These are phyloP conservation scores for Sylvicola cinctus DNA, from an alignment of 2,888 invertebrate genomes.

Conservation along the genomic window DNA sequence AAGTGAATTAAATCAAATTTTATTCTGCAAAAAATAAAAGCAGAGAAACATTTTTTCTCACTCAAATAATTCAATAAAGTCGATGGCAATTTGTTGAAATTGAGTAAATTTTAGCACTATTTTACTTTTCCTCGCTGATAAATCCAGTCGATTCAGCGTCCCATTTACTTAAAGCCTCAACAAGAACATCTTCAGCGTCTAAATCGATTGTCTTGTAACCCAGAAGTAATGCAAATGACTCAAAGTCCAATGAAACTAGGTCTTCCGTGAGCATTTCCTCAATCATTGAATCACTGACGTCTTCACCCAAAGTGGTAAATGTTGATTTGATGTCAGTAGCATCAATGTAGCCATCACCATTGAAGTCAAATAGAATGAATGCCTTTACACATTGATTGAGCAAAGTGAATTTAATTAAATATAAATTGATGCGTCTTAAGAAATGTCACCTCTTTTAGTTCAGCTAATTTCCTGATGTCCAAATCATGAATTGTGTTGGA, in stretches of 20 bases:
- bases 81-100: neutral
- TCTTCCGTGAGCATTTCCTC: slow-evolving; percentile 39
- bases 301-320: slow-evolving; percentile 35
- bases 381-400: slow-evolving; percentile 25
- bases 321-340: slow-evolving; percentile 40
- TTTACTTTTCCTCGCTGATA: slow-evolving; percentile 38
- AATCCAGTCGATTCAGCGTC: slow-evolving; percentile 37
- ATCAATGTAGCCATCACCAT: slow-evolving; percentile 43
- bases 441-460: slow-evolving; percentile 37
- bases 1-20: slow-evolving; percentile 41
- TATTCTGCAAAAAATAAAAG: slow-evolving; percentile 26
- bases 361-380: slow-evolving; percentile 40
- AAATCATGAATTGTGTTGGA: slow-evolving; percentile 32
- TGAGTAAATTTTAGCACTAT: too few relatives aligned
- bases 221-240: slow-evolving; percentile 38
- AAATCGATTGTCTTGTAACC: slow-evolving; percentile 37
- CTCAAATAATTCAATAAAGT: neutral
- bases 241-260: slow-evolving; percentile 36
- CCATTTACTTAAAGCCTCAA: slow-evolving; percentile 41
- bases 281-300: slow-evolving; percentile 33
- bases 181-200: slow-evolving; percentile 40
- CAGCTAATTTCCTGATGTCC: slow-evolving; percentile 37
- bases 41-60: too few relatives aligned
- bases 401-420: slow-evolving; percentile 1
- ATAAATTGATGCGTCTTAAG: neutral